Evolutionary conservation across 2,888 invertebrate genomes (phyloP), one percentile per base, ranked within the genome.

Genomic region (Dicyrtoma fusca): DNA sequence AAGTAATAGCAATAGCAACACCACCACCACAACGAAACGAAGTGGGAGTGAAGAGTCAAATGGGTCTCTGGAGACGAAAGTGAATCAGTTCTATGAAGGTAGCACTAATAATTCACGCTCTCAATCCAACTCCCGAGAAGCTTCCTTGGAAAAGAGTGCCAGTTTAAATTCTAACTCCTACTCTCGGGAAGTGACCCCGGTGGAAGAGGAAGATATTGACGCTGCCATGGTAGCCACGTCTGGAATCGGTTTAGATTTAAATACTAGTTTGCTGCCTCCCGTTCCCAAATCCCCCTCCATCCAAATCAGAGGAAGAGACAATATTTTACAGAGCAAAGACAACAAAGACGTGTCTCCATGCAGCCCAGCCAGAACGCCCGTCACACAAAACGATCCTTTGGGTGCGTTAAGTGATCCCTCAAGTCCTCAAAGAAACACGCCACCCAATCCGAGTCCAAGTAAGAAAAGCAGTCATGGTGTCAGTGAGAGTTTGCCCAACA

Each of bases 331-430:
- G 1, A 74, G 69, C 42, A 44, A 74, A n/a, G 77, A 34, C 4
- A 34, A n/a, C n/a, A n/a, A n/a, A n/a, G n/a, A 78, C 47, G 84
- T 89, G 62, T 90, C 91, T 0, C 81, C 80, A 8, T 74, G 75
- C 44, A 81, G 81, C 64, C 90, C 90, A 45, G 82, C 82, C 26
- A 87, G 94, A 71, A 94, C 94, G 1, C 92, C 94, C 0, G 94
- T 96, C 0, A 91, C 95, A 0, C 89, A 92, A 82, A 94, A 95
- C 84, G 96, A 96, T 85, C 96, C 96, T 0, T 85, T 96, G 23
- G 96, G 95, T 6, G 94, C 95, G 4, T 86, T 95, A 1, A 82
- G 84, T 66, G 83, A 75, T 85, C 84, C 68, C 8, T n/a, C 68
- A 2, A 68, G 57, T 57, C 57, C 68, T 17, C 55, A 57, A 14